Percentiles rank a stretch among this genome's conserved stretches.
These are phyloP conservation scores for Troides aeacus DNA, from an alignment of 2,888 invertebrate genomes.

Conservation along the genomic window DNA sequence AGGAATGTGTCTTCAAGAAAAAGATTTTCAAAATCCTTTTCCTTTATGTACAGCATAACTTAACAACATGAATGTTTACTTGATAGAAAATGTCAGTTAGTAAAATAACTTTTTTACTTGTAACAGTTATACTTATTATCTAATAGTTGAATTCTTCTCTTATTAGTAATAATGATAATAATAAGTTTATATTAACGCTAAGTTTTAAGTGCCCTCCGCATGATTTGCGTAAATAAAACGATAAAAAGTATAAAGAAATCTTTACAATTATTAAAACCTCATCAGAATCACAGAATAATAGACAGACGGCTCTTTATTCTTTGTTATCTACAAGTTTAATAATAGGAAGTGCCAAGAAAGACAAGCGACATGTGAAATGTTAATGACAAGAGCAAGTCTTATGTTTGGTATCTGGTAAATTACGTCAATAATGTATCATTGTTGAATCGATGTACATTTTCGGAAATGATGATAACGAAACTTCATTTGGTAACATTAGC, in stretches of 20 bases:
- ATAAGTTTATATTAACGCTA: not conserved
- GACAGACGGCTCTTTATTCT: not conserved
- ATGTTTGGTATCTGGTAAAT: not conserved
- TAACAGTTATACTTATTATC: too few species aligned
- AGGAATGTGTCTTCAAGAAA: too few species aligned
- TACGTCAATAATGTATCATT: not conserved
- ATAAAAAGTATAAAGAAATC: not conserved
- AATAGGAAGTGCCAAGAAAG: constrained; percentile 2
- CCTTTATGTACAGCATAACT: too few species aligned
- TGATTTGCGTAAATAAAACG: too few species aligned
- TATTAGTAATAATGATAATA: not conserved
- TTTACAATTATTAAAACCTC: not conserved
- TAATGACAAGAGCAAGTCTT: not conserved
- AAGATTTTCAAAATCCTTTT: too few species aligned
- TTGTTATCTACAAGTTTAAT: not conserved
- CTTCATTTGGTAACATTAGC: constrained; percentile 10
- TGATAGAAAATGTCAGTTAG: too few species aligned
- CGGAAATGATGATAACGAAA: constrained; percentile 16
- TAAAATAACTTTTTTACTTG: too few species aligned
- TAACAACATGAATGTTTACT: too few species aligned
- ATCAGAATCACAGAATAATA: not conserved
- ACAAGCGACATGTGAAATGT: constrained; percentile 2
- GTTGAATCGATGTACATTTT: constrained; percentile 2
- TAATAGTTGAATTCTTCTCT: not conserved
- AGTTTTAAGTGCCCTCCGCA: not conserved